A percentile compares a stretch with the other conserved stretches of the same genome.
Conservation (phyloP, 2,113 vertebrate species). For the Lagopus leucura region DNA sequence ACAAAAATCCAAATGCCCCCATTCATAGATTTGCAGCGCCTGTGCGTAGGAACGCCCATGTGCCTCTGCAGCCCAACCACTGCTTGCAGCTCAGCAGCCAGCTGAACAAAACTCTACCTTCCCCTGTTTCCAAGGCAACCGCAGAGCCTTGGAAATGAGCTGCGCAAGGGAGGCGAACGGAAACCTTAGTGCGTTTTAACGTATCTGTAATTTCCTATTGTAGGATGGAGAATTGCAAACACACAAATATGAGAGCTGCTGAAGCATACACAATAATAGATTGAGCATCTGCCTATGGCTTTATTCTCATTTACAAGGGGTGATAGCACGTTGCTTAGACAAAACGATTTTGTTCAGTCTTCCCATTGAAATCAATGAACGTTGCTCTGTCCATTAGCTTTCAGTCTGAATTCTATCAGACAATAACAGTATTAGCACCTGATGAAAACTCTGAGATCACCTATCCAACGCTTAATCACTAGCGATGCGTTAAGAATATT, state of each 20-base stretch:
- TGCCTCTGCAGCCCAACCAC: rapidly evolving
- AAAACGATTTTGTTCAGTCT: background rate
- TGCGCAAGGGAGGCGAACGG: background rate
- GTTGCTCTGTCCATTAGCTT: background rate
- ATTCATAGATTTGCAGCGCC: background rate
- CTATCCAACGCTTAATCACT: background rate
- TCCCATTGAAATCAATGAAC: background rate
- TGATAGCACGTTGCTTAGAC: background rate
- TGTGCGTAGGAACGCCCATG: background rate
- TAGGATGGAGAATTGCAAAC: background rate
- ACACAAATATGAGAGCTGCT: background rate
- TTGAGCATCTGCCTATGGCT: background rate
- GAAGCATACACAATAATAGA: background rate
- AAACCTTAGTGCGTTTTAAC: background rate
- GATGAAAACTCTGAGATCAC: background rate
- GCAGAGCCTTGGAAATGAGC: background rate
- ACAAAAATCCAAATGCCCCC: background rate
- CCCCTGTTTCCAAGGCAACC: constrained; percentile 55
- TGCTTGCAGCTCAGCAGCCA: background rate
- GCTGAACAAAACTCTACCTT: background rate
- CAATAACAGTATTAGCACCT: background rate
- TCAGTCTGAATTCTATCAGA: background rate
- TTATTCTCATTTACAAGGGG: background rate
- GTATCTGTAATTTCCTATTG: background rate
- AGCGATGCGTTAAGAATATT: background rate